Evolutionary conservation across 2,888 invertebrate genomes (phyloP).

Genomic region (Stenodema calcarata): DNA sequence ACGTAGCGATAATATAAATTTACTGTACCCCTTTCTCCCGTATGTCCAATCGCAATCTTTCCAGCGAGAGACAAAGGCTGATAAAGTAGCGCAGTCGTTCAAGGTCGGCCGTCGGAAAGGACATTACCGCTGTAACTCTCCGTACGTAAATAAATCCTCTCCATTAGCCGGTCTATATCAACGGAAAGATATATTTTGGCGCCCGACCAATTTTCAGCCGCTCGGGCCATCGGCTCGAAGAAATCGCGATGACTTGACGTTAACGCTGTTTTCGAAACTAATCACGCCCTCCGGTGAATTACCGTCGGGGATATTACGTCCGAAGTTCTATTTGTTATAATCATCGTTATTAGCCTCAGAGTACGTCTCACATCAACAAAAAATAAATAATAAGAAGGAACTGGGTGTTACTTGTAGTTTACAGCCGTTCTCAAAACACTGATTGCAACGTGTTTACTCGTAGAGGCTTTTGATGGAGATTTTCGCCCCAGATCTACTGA

Average conservation of each 20-base stretch:
- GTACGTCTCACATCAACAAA: too few relatives aligned
- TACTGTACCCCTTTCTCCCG: too few relatives aligned
- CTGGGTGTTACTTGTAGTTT: neutral
- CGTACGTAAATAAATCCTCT: neutral
- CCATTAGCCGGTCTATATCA: conserved; percentile 3
- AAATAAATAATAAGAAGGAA: neutral
- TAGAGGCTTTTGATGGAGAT: neutral
- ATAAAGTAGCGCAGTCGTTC: neutral
- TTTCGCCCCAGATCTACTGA: neutral
- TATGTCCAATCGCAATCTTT: too few relatives aligned
- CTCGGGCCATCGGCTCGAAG: neutral
- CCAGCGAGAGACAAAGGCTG: neutral
- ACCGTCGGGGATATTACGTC: neutral
- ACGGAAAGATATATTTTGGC: conserved; percentile 14
- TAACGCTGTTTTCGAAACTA: neutral
- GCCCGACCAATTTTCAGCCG: neutral
- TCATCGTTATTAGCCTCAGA: neutral
- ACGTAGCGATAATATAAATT: too few relatives aligned
- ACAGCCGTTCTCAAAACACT: neutral
- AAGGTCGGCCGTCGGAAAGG: neutral
- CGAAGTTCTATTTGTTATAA: neutral
- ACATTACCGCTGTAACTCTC: neutral
- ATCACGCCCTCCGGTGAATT: neutral
- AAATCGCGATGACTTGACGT: neutral
- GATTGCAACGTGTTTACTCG: neutral